Conservation (phyloP, 2,797 vertebrate genomes). For the Acanthiza pusilla region DNA sequence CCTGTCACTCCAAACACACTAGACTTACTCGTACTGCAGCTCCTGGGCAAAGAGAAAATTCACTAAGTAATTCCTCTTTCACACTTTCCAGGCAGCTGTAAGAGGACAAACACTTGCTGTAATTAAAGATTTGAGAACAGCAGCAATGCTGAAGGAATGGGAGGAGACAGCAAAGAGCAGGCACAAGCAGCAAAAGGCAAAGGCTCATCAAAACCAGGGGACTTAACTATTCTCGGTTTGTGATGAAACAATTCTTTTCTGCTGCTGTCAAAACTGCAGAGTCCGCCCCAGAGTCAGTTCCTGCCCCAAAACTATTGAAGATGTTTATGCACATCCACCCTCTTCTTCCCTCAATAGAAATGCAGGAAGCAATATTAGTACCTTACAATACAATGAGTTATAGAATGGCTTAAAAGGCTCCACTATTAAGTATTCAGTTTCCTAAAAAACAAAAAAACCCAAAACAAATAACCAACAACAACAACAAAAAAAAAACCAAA, state of each 20-base stretch:
- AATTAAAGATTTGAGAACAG: background rate
- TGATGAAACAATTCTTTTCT: background rate
- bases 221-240: too few relatives aligned
- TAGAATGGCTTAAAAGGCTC: background rate
- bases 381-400: background rate
- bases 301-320: fast-evolving
- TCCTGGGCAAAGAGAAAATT: background rate
- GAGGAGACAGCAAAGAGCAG: background rate
- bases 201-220: fast-evolving
- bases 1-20: background rate
- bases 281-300: background rate
- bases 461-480: too few relatives aligned
- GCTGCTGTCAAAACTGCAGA: background rate
- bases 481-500: too few relatives aligned
- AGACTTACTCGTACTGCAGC: background rate
- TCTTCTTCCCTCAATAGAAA: background rate
- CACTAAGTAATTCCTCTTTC: background rate
- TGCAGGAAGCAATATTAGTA: background rate
- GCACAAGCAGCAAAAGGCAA: background rate
- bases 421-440: background rate
- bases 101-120: background rate
- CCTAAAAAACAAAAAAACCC: too few relatives aligned
- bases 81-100: background rate
- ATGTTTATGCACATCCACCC: background rate
- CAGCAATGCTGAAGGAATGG: background rate